These are phyloP conservation scores for Colostygia pectinataria DNA, from an alignment of 2,888 invertebrate genomes.

Conservation along the genomic window DNA sequence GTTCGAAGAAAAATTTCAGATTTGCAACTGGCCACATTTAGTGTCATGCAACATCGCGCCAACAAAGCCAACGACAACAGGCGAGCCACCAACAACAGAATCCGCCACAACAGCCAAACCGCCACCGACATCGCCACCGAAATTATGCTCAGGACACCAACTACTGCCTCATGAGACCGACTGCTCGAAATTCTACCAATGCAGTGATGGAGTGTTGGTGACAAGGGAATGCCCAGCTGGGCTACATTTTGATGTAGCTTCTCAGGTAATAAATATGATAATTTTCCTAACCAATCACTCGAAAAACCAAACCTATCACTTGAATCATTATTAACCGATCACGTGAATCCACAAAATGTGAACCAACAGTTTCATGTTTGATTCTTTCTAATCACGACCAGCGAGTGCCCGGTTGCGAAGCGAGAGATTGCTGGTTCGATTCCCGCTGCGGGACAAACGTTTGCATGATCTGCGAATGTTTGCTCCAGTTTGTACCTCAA, in stretches of 20 bases:
- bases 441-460: no score
- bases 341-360: no score
- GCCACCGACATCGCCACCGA: not conserved
- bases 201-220: conserved; percentile 47
- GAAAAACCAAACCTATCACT: no score
- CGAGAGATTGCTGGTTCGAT: no score
- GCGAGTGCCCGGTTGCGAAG: no score
- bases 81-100: conserved; percentile 19
- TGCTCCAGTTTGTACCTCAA: no score
- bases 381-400: no score
- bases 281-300: no score
- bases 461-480: no score
- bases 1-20: conserved; percentile 27
- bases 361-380: no score
- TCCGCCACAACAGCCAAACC: not conserved
- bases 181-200: conserved; percentile 53
- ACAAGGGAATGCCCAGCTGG: conserved; percentile 43
- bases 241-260: conserved; percentile 44
- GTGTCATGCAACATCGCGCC: conserved; percentile 21
- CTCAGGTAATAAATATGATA: conserved; percentile 39
- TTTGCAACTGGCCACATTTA: conserved; percentile 40
- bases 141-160: conserved; percentile 4
- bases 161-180: conserved; percentile 53
- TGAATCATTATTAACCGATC: no score
- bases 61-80: conserved; percentile 9